These are phyloP conservation scores for Fragum fragum DNA, from an alignment of 2,888 invertebrate species.

Conservation along the genomic window DNA sequence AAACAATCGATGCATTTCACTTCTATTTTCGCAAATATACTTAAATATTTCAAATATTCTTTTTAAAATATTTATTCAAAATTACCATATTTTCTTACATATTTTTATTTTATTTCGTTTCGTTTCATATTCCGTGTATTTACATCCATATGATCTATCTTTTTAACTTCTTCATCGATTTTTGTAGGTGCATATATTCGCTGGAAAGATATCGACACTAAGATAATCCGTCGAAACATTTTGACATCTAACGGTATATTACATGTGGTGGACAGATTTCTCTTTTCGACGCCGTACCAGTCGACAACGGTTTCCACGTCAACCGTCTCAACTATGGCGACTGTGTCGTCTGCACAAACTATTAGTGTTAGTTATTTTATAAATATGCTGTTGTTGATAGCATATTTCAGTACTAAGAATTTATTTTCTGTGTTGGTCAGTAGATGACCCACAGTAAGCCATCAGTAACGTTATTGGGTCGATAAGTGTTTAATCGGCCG, in stretches of 20 bases:
- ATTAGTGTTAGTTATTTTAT: background rate
- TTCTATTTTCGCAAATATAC: too few relatives aligned
- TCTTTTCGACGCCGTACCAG: slow-evolving; percentile 70
- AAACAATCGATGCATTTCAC: too few relatives aligned
- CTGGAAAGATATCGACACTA: slow-evolving; percentile 73
- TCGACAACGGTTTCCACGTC: slow-evolving; percentile 54
- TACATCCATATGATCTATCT: too few relatives aligned
- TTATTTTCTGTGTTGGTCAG: background rate
- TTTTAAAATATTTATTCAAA: too few relatives aligned
- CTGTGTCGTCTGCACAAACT: slow-evolving; percentile 17
- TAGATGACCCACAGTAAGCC: slow-evolving; percentile 9
- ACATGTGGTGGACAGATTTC: slow-evolving; percentile 76
- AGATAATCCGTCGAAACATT: slow-evolving; percentile 74
- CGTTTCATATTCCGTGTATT: too few relatives aligned
- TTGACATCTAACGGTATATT: slow-evolving; percentile 80
- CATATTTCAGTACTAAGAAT: slow-evolving; percentile 9
- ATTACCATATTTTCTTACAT: too few relatives aligned
- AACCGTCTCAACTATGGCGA: background rate
- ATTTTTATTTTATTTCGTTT: too few relatives aligned
- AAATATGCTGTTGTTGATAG: background rate
- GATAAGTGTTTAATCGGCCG: background rate
- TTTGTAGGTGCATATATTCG: slow-evolving; percentile 73
- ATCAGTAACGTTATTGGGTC: background rate
- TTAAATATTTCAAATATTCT: too few relatives aligned
- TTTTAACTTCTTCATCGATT: too few relatives aligned